A percentile compares a stretch with the other conserved stretches of the same genome.
Evolutionary conservation across 2,888 invertebrate genomes (phyloP).

Genomic region (Globia sparganii): DNA sequence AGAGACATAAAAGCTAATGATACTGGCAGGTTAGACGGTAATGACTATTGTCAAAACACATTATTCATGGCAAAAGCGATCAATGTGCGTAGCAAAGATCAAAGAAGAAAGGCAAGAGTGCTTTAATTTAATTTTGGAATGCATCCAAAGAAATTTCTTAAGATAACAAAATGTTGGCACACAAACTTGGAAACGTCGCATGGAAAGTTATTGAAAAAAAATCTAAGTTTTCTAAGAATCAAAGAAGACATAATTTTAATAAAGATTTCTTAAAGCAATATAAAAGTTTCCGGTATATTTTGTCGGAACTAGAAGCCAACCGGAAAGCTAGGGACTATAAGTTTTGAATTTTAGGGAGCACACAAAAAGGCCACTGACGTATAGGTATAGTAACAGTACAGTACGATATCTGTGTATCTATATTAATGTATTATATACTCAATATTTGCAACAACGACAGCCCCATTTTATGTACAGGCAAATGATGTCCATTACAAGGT

Average conservation of each 20-base stretch:
- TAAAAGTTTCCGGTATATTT: not conserved
- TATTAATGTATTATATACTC: too few relatives aligned
- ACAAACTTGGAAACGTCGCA: not conserved
- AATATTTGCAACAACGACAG: too few relatives aligned
- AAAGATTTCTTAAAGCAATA: not conserved
- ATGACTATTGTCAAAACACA: constrained; percentile 77
- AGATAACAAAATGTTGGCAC: not conserved
- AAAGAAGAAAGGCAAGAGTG: constrained; percentile 27
- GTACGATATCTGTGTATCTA: too few relatives aligned
- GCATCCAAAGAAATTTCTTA: not conserved
- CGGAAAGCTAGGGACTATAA: not conserved
- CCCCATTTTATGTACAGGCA: too few relatives aligned
- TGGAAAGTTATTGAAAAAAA: not conserved
- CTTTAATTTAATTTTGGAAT: constrained; percentile 23
- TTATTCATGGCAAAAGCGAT: constrained; percentile 71
- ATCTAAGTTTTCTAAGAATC: too few relatives aligned
- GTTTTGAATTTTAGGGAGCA: not conserved
- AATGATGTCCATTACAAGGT: too few relatives aligned
- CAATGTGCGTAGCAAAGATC: constrained; percentile 62
- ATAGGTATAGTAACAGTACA: not conserved
- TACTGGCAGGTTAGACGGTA: constrained; percentile 75
- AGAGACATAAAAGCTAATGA: constrained; percentile 73
- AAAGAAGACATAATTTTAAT: too few relatives aligned
- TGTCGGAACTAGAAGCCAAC: not conserved
- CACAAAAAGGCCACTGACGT: not conserved